Conservation (phyloP, 2,888 invertebrate genomes). For the Limnephilus rhombicus region DNA sequence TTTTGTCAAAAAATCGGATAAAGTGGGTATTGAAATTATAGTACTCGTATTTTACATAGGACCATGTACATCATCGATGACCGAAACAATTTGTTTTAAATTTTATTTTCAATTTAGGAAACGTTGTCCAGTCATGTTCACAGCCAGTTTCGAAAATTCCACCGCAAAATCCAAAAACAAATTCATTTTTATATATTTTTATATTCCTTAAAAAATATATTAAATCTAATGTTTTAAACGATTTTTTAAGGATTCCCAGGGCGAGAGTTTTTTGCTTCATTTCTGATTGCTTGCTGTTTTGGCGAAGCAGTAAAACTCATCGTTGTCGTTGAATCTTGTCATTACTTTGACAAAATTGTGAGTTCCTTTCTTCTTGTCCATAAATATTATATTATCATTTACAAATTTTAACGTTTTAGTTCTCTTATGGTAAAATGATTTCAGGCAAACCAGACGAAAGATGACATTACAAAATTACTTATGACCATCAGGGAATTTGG, state of each 20-base stretch:
- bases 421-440: neutral
- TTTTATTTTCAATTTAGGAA: too few species aligned
- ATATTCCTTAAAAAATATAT: too few species aligned
- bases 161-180: too few species aligned
- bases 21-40: too few species aligned
- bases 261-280: neutral
- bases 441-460: slow-evolving; percentile 1
- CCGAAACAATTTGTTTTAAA: too few species aligned
- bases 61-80: too few species aligned
- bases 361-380: neutral
- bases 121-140: too few species aligned
- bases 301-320: slow-evolving; percentile 23
- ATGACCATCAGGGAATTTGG: slow-evolving; percentile 11
- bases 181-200: too few species aligned
- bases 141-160: too few species aligned
- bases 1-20: too few species aligned
- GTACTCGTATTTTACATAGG: too few species aligned
- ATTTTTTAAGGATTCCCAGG: neutral
- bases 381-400: neutral
- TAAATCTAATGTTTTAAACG: neutral
- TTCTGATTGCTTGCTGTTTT: neutral
- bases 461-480: slow-evolving; percentile 10
- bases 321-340: slow-evolving; percentile 27
- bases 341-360: slow-evolving; percentile 3
- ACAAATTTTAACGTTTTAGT: neutral